Evolutionary conservation across 1,140 invertebrate species (phyloP).

Genomic region (Lordiphosa clarofinis): DNA sequence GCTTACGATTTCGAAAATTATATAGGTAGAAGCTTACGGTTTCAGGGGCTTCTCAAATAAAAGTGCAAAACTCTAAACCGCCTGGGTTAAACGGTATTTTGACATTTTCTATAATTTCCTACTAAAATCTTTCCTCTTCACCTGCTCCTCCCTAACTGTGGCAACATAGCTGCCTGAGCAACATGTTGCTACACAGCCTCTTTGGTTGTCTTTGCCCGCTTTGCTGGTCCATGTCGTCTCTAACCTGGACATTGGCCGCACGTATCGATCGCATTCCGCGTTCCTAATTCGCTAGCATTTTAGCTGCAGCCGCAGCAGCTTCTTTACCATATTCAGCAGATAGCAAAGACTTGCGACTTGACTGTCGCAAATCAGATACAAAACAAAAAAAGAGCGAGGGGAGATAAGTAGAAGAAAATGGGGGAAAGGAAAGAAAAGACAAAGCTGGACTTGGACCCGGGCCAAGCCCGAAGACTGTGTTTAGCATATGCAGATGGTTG

Average conservation of each 20-base stretch:
- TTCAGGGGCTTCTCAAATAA: too few relatives aligned
- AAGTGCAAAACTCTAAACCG: too few relatives aligned
- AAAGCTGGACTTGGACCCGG: conserved; percentile 8
- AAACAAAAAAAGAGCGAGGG: neutral
- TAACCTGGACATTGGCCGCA: conserved; percentile 46
- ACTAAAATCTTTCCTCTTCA: too few relatives aligned
- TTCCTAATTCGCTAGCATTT: conserved; percentile 75
- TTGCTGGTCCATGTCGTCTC: conserved; percentile 38
- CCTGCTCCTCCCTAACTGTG: conserved; percentile 14
- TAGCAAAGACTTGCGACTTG: conserved; percentile 37
- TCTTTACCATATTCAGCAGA: conserved; percentile 70
- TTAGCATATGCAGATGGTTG: conserved; percentile 71
- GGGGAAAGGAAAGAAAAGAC: conserved; percentile 11
- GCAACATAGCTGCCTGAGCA: conserved; percentile 71
- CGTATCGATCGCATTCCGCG: conserved; percentile 77
- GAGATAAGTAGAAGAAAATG: conserved; percentile 1
- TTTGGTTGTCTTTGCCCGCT: conserved; percentile 17
- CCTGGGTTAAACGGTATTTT: too few relatives aligned
- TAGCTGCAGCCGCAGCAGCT: conserved; percentile 40
- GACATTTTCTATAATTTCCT: too few relatives aligned
- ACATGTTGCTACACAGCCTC: conserved; percentile 3
- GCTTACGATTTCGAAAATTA: too few relatives aligned
- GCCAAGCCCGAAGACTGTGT: conserved; percentile 13
- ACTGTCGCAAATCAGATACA: conserved; percentile 76
- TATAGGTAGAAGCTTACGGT: too few relatives aligned